Evolutionary conservation across 1,140 invertebrate species (phyloP).

Genomic region (Octopus sinensis): DNA sequence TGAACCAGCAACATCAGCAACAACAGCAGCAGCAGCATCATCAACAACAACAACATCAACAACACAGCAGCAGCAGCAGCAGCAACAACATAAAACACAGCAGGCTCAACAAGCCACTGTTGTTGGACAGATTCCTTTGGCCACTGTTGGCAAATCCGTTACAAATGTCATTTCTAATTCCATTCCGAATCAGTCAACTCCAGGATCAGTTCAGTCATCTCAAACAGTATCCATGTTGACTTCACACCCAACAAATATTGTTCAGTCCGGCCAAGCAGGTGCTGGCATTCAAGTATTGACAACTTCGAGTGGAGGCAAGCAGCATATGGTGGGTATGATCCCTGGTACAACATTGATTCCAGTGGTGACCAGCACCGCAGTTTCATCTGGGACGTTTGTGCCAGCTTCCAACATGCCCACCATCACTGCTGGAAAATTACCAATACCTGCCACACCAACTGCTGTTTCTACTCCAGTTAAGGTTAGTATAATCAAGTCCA

Average conservation of each 20-base stretch:
- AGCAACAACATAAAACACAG: background rate
- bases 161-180: slow-evolving; percentile 11
- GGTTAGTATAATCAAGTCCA: slow-evolving; percentile 20
- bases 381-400: background rate
- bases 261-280: slow-evolving; percentile 15
- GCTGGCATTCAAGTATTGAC: slow-evolving; percentile 6
- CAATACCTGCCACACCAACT: slow-evolving; percentile 15
- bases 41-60: no score
- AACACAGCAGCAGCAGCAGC: no score
- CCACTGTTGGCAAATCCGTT: background rate
- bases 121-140: slow-evolving; percentile 13
- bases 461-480: slow-evolving; percentile 40
- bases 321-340: slow-evolving; percentile 10
- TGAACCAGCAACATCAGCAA: no score
- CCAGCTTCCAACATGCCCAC: background rate
- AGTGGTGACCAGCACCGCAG: background rate
- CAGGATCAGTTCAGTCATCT: background rate
- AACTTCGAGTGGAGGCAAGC: background rate
- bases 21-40: no score
- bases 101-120: background rate
- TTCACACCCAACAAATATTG: slow-evolving; percentile 12
- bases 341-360: slow-evolving; percentile 6
- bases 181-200: background rate
- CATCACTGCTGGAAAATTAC: slow-evolving; percentile 5
- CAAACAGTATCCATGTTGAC: slow-evolving; percentile 10